phyloP scores from a whole-genome alignment of 2,888 invertebrate genomes.

The Lysandra coridon region DNA sequence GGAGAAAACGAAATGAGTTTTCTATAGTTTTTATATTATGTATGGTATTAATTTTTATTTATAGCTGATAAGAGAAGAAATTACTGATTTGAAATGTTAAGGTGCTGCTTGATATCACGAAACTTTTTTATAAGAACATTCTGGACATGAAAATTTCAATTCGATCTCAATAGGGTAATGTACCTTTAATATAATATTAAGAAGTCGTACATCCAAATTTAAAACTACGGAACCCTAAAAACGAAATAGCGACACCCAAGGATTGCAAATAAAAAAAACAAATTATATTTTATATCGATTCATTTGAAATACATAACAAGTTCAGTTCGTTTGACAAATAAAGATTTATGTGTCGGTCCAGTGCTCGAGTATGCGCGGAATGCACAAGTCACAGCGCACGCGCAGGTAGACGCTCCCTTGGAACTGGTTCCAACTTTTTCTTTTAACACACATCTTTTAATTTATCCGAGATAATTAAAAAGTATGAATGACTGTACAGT shows the following conservation, averaged over 20 bases:
- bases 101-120: background rate
- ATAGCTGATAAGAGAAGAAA: background rate
- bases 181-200: no score
- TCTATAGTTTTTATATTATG: conserved; percentile 2
- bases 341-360: conserved; percentile 10
- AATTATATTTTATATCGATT: background rate
- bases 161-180: no score
- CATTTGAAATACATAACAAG: background rate
- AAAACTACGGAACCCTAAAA: background rate
- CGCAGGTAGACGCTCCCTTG: conserved; percentile 48
- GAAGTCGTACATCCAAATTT: background rate
- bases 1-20: conserved; percentile 1
- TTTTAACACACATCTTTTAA: conserved; percentile 36
- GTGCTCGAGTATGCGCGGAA: conserved; percentile 46
- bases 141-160: background rate
- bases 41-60: background rate
- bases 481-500: conserved; percentile 15
- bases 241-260: background rate
- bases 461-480: conserved; percentile 38
- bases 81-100: background rate
- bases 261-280: background rate
- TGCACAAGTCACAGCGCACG: conserved; percentile 48
- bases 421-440: conserved; percentile 46
- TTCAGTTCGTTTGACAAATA: conserved; percentile 19
- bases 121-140: no score